Evolutionary conservation across 2,888 invertebrate genomes (phyloP).

Genomic region (Rapana venosa): DNA sequence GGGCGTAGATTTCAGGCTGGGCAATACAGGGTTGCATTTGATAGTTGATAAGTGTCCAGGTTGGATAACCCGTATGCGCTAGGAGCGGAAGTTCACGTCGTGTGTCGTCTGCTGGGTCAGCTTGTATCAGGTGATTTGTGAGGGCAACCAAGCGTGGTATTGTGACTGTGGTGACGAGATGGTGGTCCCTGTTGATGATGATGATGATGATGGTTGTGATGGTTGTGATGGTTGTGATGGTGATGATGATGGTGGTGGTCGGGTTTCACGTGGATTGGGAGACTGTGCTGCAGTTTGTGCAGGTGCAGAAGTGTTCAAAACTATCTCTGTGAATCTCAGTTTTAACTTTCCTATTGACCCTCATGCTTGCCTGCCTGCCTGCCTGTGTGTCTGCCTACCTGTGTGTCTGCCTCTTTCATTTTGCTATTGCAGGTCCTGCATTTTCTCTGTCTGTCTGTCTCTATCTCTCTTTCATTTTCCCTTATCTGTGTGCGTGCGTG

Average conservation of each 20-base stretch:
- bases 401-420: background rate
- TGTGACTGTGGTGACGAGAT: background rate
- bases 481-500: background rate
- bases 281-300: too few species aligned
- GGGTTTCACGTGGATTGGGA: too few species aligned
- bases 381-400: background rate
- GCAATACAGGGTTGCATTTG: background rate
- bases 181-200: background rate
- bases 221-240: background rate
- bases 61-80: background rate
- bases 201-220: background rate
- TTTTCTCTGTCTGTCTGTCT: background rate
- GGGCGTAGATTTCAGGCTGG: slow-evolving; percentile 8
- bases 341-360: too few species aligned
- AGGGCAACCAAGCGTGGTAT: background rate
- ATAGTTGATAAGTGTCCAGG: slow-evolving; percentile 23
- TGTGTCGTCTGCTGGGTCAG: slow-evolving; percentile 33
- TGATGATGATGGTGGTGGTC: background rate
- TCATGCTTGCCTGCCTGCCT: background rate
- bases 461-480: background rate
- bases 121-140: slow-evolving; percentile 25
- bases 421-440: background rate
- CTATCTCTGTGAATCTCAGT: background rate
- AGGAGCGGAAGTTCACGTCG: slow-evolving; percentile 36
- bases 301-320: background rate